phyloP scores from a whole-genome alignment of 2,797 vertebrate species.

The Gadopsis bispinosus region DNA sequence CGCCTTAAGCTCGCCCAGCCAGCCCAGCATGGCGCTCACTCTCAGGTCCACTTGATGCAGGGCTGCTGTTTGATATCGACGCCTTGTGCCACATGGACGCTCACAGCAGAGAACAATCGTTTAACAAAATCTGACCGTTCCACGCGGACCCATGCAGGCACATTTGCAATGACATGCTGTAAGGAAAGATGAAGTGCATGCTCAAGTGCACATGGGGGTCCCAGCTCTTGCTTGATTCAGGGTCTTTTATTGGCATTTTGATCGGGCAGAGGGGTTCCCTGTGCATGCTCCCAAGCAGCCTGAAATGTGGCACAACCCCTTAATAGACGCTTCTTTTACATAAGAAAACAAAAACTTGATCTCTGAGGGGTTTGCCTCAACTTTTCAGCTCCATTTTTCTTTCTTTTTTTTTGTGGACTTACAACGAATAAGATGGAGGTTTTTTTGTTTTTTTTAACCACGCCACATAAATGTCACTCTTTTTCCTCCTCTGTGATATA shows the following conservation, averaged over 20 bases:
- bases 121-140: slow-evolving; percentile 43
- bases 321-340: slow-evolving; percentile 10
- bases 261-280: slow-evolving; percentile 44
- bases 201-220: slow-evolving; percentile 57
- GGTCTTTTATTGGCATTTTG: slow-evolving; percentile 62
- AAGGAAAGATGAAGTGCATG: slow-evolving; percentile 20
- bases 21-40: slow-evolving; percentile 36
- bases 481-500: slow-evolving; percentile 59
- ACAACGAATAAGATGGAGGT: slow-evolving; percentile 21
- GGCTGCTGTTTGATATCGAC: slow-evolving; percentile 43
- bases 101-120: slow-evolving; percentile 64
- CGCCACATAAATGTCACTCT: slow-evolving; percentile 55
- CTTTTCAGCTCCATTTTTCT: slow-evolving; percentile 25
- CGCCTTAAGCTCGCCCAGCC: slow-evolving; percentile 3
- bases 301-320: slow-evolving; percentile 18
- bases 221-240: slow-evolving; percentile 32
- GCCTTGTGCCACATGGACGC: slow-evolving; percentile 64
- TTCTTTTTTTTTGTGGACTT: slow-evolving; percentile 7
- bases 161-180: slow-evolving; percentile 9
- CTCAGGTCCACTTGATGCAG: slow-evolving; percentile 40
- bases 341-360: slow-evolving; percentile 11
- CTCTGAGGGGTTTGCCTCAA: slow-evolving; percentile 9
- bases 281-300: slow-evolving; percentile 31
- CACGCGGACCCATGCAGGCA: not conserved
- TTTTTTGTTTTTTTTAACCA: not conserved